phyloP scores from a whole-genome alignment of 2,797 vertebrate species.

The Ceryle rudis region DNA sequence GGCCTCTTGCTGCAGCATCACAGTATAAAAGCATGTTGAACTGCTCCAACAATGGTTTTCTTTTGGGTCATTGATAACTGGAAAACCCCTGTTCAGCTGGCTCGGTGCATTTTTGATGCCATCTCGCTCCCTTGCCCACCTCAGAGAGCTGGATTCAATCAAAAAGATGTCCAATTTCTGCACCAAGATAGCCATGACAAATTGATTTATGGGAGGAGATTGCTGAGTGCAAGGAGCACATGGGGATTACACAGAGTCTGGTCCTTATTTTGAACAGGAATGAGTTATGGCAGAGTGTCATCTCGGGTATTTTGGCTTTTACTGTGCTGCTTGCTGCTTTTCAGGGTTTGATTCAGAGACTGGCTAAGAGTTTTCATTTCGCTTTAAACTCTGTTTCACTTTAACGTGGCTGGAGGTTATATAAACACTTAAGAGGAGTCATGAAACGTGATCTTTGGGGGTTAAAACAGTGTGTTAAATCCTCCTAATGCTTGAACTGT shows the following conservation, averaged over 20 bases:
- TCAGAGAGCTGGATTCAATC: conserved; percentile 35
- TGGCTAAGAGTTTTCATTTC: conserved; percentile 24
- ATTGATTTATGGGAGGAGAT: conserved; percentile 47
- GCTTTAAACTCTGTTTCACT: conserved; percentile 49
- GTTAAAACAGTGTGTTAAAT: conserved; percentile 67
- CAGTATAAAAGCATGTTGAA: background rate
- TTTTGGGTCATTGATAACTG: background rate
- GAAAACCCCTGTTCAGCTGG: background rate
- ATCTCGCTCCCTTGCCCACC: background rate
- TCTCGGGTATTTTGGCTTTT: conserved; percentile 28
- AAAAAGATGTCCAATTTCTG: conserved; percentile 44
- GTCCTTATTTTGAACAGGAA: conserved; percentile 29
- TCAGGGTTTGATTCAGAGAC: conserved; percentile 15
- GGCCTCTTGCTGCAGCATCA: background rate
- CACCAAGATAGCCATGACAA: conserved; percentile 19
- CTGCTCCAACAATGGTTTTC: background rate
- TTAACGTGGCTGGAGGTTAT: conserved; percentile 72
- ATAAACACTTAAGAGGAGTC: conserved; percentile 71
- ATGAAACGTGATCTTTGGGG: conserved; percentile 73
- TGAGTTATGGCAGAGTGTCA: conserved; percentile 28
- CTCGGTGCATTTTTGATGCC: background rate
- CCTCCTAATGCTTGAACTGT: conserved; percentile 65
- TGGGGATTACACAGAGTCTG: background rate
- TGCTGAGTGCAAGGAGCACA: conserved; percentile 12
- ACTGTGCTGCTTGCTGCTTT: conserved; percentile 30